phyloP scores from a whole-genome alignment of 2,888 invertebrate species.

The Microctonus hyperodae region DNA sequence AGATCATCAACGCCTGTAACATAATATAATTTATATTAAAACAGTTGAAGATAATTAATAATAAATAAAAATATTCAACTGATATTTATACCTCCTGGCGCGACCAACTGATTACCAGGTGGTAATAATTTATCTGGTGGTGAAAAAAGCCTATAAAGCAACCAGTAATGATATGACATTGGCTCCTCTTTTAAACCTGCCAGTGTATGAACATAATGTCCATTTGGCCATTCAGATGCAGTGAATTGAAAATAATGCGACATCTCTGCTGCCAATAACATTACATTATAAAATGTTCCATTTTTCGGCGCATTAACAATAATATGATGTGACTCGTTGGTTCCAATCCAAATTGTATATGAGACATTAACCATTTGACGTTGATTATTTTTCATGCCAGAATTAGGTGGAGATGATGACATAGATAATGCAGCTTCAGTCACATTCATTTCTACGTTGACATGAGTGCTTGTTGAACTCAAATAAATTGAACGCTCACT shows the following conservation, averaged over 20 bases:
- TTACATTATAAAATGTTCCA: constrained; percentile 74
- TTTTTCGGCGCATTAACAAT: constrained; percentile 78
- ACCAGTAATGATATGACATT: constrained; percentile 88
- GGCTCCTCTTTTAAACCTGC: constrained; percentile 82
- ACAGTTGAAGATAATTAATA: neutral
- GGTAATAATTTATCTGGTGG: constrained; percentile 81
- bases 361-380: constrained; percentile 69
- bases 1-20: constrained; percentile 85
- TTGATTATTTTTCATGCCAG: constrained; percentile 28
- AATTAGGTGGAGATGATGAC: constrained; percentile 22
- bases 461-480: constrained; percentile 34
- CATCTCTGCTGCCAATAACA: constrained; percentile 84
- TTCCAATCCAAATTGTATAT: constrained; percentile 89
- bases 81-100: constrained; percentile 79
- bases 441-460: constrained; percentile 30
- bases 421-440: constrained; percentile 25
- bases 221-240: constrained; percentile 91
- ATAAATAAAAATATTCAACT: neutral
- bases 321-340: constrained; percentile 81
- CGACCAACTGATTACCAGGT: constrained; percentile 86
- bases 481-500: constrained; percentile 39
- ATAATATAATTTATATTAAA: neutral
- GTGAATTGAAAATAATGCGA: constrained; percentile 77
- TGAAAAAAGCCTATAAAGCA: constrained; percentile 82
- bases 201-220: constrained; percentile 89